Conservation (phyloP, 2,888 invertebrate genomes). For the Troides helena region DNA sequence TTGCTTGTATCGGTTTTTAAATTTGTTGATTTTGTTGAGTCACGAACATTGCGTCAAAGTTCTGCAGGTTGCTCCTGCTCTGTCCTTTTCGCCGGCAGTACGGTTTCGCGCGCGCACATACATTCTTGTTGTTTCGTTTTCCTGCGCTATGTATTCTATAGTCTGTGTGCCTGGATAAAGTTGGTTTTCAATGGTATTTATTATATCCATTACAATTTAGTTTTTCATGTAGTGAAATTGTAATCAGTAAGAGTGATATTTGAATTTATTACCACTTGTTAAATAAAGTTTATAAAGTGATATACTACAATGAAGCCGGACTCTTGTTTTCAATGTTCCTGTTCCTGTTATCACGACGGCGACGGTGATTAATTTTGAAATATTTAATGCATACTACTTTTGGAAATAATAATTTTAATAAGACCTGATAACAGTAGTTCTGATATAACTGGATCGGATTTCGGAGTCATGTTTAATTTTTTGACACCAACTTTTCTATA, state of each 20-base stretch:
- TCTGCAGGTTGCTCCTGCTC: constrained; percentile 21
- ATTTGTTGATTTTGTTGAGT: constrained; percentile 41
- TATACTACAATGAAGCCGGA: constrained; percentile 24
- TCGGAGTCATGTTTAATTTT: too few relatives aligned
- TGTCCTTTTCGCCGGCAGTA: constrained; percentile 20
- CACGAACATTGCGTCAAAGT: constrained; percentile 37
- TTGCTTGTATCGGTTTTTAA: constrained; percentile 9
- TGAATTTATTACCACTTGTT: background rate
- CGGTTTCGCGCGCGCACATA: constrained; percentile 30
- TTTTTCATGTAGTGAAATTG: background rate
- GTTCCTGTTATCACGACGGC: constrained; percentile 10
- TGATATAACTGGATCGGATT: too few relatives aligned
- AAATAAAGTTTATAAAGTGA: background rate
- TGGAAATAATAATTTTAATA: too few relatives aligned
- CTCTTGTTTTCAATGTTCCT: constrained; percentile 17
- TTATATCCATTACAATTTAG: background rate
- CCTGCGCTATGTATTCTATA: constrained; percentile 8
- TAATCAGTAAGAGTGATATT: constrained; percentile 8
- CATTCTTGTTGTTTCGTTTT: constrained; percentile 15
- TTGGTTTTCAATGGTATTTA: background rate
- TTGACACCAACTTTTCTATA: too few relatives aligned
- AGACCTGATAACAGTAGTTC: too few relatives aligned
- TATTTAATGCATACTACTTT: background rate
- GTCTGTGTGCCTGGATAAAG: background rate
- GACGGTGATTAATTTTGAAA: background rate